Evolutionary conservation across 2,113 vertebrate genomes (phyloP), one percentile per base, ranked within the genome.

Genomic region (Gopherus flavomarginatus): DNA sequence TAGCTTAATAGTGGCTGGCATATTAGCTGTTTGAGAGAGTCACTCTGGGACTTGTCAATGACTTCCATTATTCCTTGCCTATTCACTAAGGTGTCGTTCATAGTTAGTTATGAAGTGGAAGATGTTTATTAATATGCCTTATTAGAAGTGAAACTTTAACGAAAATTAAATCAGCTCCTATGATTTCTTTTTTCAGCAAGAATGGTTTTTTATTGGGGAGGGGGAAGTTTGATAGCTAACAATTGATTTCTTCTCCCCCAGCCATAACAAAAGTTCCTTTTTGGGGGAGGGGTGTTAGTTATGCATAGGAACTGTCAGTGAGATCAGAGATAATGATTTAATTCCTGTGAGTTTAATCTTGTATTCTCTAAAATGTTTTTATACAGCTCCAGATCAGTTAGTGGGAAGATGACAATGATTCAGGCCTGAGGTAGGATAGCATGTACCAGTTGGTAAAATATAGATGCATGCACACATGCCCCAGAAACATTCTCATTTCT

Each of bases 311-410:
- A 95, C 81, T 77, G 90, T 96, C 94, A 95, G 65, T 90, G 89
- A 88, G 47, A 93, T 72, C 52, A 90, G 88, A 42, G 26, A 87
- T 87, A 88, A 89, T 79, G 19, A 52, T 96, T 95, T 96, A 53
- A 57, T 52, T 93, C 72, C 72, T 88, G 78, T 57, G 57, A 97
- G 90, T 53, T 91, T 91, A 81, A 90, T 94, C 79, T 95, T 96
- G 96, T 57, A 91, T 94, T 38, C 96, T 95, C 93, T 90, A n/a
- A 91, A 93, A 88, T 27, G 81, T 90, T 96, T 95, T 88, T 94
- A 91, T 93, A 81, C 92, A 78, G 79, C 72, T 86, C 14, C 81
- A 94, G 44, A 90, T 95, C 3, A 1, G 42, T 95, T 93, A 87
- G 85, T 86, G 57, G 57, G 85, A 81, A 35, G 93, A 89, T 24